Conservation (phyloP, 2,113 vertebrate genomes). For the Epinephelus lanceolatus region DNA sequence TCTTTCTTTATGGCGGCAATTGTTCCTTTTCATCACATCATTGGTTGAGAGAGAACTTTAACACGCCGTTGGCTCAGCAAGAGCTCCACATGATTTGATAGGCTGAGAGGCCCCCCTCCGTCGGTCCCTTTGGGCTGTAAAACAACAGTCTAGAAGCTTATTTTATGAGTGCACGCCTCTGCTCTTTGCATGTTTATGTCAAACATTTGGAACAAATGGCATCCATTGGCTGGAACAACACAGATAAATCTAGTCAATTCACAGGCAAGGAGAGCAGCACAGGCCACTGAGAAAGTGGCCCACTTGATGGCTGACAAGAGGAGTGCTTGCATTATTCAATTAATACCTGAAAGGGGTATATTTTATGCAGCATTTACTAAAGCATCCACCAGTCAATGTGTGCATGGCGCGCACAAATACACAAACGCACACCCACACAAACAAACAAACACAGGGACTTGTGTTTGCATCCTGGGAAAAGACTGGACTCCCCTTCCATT, state of each 20-base stretch:
- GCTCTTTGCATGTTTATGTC: slow-evolving; percentile 85
- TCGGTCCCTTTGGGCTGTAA: slow-evolving; percentile 77
- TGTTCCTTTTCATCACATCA: slow-evolving; percentile 76
- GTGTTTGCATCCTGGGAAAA: slow-evolving; percentile 82
- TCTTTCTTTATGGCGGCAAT: slow-evolving; percentile 71
- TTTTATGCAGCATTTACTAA: slow-evolving; percentile 82
- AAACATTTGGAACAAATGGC: slow-evolving; percentile 84
- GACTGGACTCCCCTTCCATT: slow-evolving; percentile 83
- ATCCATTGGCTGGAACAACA: slow-evolving; percentile 84
- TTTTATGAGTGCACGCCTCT: slow-evolving; percentile 82
- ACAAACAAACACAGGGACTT: slow-evolving; percentile 73
- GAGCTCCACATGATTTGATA: slow-evolving; percentile 69
- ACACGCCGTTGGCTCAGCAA: slow-evolving; percentile 78
- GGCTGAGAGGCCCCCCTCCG: slow-evolving; percentile 40
- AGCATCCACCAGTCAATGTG: slow-evolving; percentile 63
- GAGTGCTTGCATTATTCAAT: slow-evolving; percentile 84
- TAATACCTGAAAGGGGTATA: slow-evolving; percentile 81
- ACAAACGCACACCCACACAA: slow-evolving; percentile 64
- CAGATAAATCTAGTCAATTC: slow-evolving; percentile 82
- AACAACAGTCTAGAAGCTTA: slow-evolving; percentile 71
- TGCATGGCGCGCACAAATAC: slow-evolving; percentile 56
- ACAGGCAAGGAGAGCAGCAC: slow-evolving; percentile 53
- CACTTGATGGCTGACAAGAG: slow-evolving; percentile 76
- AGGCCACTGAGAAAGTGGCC: slow-evolving; percentile 75
- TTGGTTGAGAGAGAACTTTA: slow-evolving; percentile 73